A percentile compares a stretch with the other conserved stretches of the same genome.
phyloP scores from a whole-genome alignment of 2,113 vertebrate genomes.

The Tiliqua scincoides region DNA sequence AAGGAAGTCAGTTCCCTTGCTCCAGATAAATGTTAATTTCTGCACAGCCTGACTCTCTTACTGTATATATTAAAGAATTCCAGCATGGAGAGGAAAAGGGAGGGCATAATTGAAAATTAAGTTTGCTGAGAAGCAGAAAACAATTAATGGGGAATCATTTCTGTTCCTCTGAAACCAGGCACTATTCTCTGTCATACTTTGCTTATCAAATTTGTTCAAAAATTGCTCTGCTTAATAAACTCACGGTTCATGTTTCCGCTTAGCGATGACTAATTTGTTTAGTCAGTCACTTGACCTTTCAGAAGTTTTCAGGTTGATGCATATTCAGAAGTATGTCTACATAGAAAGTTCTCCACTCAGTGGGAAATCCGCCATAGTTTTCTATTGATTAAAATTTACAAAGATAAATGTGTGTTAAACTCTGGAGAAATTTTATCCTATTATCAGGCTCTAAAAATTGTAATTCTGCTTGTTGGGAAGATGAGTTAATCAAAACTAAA shows the following conservation, averaged over 20 bases:
- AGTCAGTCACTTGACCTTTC: slow-evolving; percentile 11
- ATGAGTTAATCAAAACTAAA: slow-evolving; percentile 64
- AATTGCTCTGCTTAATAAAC: slow-evolving; percentile 17
- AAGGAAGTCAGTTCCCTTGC: background rate
- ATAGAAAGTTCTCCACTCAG: slow-evolving; percentile 14
- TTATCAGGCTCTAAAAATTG: slow-evolving; percentile 37
- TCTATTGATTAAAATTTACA: slow-evolving; percentile 46
- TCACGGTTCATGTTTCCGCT: background rate
- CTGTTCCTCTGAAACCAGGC: background rate
- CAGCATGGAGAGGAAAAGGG: background rate
- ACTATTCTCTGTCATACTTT: slow-evolving; percentile 9
- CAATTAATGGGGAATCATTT: slow-evolving; percentile 36
- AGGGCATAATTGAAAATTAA: slow-evolving; percentile 30
- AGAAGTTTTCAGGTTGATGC: background rate
- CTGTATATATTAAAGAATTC: background rate
- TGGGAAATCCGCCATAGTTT: slow-evolving; percentile 13
- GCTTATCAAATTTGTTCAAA: background rate
- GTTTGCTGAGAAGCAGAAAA: background rate
- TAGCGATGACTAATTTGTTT: background rate
- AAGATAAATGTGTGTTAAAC: slow-evolving; percentile 40
- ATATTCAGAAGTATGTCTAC: slow-evolving; percentile 11
- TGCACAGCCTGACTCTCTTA: background rate
- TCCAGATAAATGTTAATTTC: background rate
- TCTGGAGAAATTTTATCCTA: slow-evolving; percentile 33
- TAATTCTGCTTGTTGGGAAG: slow-evolving; percentile 45